phyloP scores from a whole-genome alignment of 2,113 vertebrate genomes.

The Camelus bactrianus region DNA sequence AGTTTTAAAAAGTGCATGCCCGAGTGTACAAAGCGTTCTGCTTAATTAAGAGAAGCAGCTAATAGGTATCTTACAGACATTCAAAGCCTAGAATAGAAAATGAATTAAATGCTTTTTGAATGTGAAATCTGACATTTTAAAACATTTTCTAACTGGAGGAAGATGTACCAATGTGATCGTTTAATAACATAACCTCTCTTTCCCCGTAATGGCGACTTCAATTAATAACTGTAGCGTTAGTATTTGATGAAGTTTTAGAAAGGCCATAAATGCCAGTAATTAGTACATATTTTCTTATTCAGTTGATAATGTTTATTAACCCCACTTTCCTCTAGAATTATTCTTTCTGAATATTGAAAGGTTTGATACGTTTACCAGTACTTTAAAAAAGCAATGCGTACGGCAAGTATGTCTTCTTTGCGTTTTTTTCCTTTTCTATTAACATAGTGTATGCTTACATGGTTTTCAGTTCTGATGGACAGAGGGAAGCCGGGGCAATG shows the following conservation, averaged over 20 bases:
- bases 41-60: conserved; percentile 1
- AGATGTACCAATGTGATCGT: neutral
- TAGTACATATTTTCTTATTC: neutral
- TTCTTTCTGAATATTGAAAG: neutral
- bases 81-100: neutral
- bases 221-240: neutral
- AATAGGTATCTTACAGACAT: neutral
- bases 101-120: neutral
- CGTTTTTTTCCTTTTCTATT: neutral
- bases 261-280: neutral
- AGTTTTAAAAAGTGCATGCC: neutral
- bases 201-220: neutral
- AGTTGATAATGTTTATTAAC: neutral
- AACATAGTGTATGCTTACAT: neutral
- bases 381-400: neutral
- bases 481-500: neutral
- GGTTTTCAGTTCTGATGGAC: neutral
- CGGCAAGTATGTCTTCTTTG: neutral
- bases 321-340: neutral
- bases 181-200: neutral
- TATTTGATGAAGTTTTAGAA: neutral
- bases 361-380: neutral
- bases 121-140: neutral
- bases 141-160: neutral
- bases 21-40: neutral